phyloP scores from a whole-genome alignment of 2,113 vertebrate species.

The Erythrocercus mccallii region DNA sequence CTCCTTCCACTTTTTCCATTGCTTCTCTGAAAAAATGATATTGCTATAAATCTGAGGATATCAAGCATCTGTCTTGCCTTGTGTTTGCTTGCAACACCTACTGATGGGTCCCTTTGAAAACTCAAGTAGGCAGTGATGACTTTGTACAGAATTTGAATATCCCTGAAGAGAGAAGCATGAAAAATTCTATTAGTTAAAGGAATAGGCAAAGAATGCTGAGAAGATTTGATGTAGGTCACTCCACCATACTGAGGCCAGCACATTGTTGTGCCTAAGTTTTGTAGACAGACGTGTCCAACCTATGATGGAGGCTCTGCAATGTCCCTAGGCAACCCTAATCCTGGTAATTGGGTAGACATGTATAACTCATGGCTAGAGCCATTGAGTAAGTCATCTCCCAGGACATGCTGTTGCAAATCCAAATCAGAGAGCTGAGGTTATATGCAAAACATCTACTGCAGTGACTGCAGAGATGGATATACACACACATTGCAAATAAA shows the following conservation, averaged over 20 bases:
- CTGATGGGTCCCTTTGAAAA: neutral
- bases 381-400: neutral
- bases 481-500: neutral
- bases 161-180: neutral
- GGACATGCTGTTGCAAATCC: neutral
- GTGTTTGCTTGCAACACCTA: neutral
- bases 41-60: neutral
- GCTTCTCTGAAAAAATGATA: neutral
- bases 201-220: neutral
- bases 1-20: neutral
- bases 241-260: neutral
- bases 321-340: neutral
- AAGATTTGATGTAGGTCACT: neutral
- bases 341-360: neutral
- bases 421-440: neutral
- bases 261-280: neutral
- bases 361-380: neutral
- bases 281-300: neutral
- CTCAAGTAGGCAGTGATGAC: neutral
- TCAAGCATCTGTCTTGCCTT: neutral
- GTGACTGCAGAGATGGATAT: neutral
- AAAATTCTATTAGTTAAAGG: neutral
- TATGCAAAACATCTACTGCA: neutral
- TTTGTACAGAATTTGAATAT: neutral
- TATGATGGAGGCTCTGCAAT: neutral